Evolutionary conservation across 1,140 invertebrate genomes (phyloP).

Genomic region (Papilio glaucus): DNA sequence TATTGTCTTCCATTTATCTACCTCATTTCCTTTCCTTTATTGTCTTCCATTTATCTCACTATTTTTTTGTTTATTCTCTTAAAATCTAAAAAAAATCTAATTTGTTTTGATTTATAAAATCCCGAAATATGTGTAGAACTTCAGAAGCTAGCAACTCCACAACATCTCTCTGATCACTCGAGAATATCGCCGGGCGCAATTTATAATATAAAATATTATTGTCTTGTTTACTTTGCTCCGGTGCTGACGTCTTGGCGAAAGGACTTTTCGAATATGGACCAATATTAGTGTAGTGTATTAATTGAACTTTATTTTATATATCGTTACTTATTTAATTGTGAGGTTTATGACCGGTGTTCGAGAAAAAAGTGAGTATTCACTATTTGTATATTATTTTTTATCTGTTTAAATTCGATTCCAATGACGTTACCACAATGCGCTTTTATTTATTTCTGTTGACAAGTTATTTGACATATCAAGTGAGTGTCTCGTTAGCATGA

Average conservation of each 20-base stretch:
- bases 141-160: not conserved
- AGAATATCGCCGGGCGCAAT: not conserved
- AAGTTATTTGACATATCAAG: not conserved
- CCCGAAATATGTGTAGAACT: not conserved
- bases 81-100: too few species aligned
- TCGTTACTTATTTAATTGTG: not conserved
- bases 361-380: constrained; percentile 13
- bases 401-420: too few species aligned
- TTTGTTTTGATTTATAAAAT: too few species aligned
- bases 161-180: not conserved
- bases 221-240: not conserved
- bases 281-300: not conserved
- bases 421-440: too few species aligned
- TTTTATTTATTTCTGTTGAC: not conserved
- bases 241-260: not conserved
- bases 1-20: too few species aligned
- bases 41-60: too few species aligned
- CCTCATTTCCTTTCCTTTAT: too few species aligned
- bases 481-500: not conserved
- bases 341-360: not conserved
- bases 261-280: not conserved
- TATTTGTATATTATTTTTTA: not conserved
- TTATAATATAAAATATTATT: not conserved
- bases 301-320: not conserved
- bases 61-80: too few species aligned